Conservation (phyloP, 1,140 invertebrate species). For the Bicyclus anynana region DNA sequence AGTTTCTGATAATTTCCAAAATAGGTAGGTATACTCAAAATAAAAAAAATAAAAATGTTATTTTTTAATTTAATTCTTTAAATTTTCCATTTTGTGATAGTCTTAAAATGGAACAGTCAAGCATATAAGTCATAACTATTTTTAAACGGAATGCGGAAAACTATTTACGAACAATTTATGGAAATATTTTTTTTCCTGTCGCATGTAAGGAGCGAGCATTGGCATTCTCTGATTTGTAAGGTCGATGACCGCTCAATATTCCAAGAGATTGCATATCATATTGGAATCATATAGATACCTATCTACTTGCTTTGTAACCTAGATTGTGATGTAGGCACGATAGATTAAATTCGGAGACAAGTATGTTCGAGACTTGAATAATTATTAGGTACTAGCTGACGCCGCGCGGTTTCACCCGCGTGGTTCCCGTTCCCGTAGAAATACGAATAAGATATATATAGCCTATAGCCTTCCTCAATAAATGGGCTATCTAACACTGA, state of each 20-base stretch:
- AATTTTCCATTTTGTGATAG: no score
- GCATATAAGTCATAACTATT: no score
- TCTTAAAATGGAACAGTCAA: no score
- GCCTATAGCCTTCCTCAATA: no score
- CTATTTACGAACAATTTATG: no score
- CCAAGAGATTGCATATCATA: conserved; percentile 53
- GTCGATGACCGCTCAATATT: conserved; percentile 47
- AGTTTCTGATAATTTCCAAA: no score
- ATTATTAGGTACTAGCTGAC: neutral
- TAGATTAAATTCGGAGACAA: conserved; percentile 39
- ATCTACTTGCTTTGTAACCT: conserved; percentile 34
- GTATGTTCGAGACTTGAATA: neutral
- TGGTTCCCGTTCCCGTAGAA: neutral
- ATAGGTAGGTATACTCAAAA: no score
- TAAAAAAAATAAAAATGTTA: no score
- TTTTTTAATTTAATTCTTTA: no score
- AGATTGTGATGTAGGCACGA: conserved; percentile 34
- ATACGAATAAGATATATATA: no score
- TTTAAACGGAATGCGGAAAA: no score
- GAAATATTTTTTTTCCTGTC: neutral
- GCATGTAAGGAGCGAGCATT: conserved; percentile 12
- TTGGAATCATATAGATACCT: conserved; percentile 41
- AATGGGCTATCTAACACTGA: no score
- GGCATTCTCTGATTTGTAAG: conserved; percentile 29
- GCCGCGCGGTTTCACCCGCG: neutral